These are phyloP conservation scores for Philopotamus ludificatus DNA, from an alignment of 1,140 invertebrate genomes.

Conservation along the genomic window DNA sequence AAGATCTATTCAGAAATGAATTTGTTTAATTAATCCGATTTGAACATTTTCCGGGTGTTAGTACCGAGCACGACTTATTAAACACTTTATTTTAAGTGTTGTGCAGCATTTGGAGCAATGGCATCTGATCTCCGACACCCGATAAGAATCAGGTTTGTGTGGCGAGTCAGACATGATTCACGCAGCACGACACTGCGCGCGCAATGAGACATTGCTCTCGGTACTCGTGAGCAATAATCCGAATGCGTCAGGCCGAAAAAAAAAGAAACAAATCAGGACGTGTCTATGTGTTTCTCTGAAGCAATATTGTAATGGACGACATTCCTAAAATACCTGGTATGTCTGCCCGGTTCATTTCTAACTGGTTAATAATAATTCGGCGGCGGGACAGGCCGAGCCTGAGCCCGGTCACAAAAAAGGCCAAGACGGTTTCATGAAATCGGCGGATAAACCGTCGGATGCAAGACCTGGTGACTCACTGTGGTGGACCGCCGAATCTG, in stretches of 20 bases:
- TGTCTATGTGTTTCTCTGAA: conserved; percentile 15
- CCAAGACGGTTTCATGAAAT: conserved; percentile 6
- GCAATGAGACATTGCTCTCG: not conserved
- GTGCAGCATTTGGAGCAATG: no score
- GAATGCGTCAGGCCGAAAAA: not conserved
- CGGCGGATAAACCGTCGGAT: not conserved
- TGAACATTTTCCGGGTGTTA: no score
- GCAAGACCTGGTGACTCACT: conserved; percentile 15
- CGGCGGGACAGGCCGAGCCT: conserved; percentile 3
- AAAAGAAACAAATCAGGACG: not conserved
- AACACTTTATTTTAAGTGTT: no score
- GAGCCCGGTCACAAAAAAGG: conserved; percentile 8
- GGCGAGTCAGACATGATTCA: not conserved
- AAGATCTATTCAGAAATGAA: no score
- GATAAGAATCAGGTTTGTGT: no score
- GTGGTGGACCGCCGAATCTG: not conserved
- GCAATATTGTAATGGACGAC: conserved; percentile 28
- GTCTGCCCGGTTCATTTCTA: conserved; percentile 26
- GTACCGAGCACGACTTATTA: no score
- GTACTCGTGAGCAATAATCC: not conserved
- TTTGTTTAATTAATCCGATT: no score
- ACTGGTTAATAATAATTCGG: conserved; percentile 31
- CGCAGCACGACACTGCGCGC: not conserved
- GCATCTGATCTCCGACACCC: no score
- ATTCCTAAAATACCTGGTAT: conserved; percentile 28